Evolutionary conservation across 1,140 invertebrate species (phyloP).

Genomic region (Pissodes strobi): DNA sequence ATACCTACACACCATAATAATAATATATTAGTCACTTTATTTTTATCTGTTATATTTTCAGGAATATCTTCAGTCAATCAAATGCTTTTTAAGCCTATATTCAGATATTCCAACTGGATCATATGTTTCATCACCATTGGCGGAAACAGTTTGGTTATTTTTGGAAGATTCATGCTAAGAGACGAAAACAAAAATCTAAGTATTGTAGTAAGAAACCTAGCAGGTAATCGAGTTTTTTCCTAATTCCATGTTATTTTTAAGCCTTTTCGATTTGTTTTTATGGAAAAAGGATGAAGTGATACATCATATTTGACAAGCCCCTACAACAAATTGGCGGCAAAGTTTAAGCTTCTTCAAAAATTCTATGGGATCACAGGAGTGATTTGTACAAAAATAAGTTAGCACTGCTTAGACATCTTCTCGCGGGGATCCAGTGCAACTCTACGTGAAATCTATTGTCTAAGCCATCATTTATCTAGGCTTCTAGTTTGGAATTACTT

Average conservation of each 20-base stretch:
- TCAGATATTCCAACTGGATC: constrained; percentile 74
- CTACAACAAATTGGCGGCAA: no score
- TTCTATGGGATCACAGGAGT: no score
- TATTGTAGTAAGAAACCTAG: constrained; percentile 73
- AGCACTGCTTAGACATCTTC: no score
- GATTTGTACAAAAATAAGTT: no score
- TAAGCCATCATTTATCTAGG: no score
- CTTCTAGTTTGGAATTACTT: no score
- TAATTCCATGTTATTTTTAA: neutral
- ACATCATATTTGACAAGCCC: no score
- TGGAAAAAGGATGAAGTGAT: no score
- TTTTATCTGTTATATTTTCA: constrained; percentile 44
- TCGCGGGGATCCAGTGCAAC: no score
- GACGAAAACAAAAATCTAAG: constrained; percentile 66
- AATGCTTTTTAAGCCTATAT: constrained; percentile 65
- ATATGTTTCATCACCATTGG: constrained; percentile 68
- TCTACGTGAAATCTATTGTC: no score
- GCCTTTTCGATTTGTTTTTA: no score
- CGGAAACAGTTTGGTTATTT: constrained; percentile 72
- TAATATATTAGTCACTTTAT: neutral
- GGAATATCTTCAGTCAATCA: constrained; percentile 70
- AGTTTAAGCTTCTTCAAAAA: no score
- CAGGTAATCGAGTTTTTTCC: constrained; percentile 56
- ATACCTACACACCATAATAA: constrained; percentile 1
- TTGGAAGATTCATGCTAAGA: constrained; percentile 66